Conservation (phyloP, 2,113 vertebrate genomes). For the Microtus montanus region DNA sequence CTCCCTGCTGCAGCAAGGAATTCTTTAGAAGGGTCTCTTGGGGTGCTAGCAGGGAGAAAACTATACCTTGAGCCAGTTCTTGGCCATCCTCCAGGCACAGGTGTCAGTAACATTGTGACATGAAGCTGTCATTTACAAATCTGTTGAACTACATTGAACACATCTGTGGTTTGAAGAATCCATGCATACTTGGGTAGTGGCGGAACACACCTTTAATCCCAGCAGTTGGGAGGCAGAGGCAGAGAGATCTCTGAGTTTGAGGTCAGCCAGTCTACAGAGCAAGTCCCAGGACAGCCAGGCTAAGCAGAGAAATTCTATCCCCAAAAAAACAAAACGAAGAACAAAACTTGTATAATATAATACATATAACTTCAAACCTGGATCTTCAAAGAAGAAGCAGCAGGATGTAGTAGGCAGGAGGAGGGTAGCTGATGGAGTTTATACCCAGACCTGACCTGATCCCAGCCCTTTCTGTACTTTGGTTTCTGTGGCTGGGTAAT, state of each 20-base stretch:
- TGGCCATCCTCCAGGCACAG: neutral
- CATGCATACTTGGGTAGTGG: neutral
- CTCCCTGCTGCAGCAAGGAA: neutral
- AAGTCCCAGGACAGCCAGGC: neutral
- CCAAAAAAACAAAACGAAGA: neutral
- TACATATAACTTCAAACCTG: too few relatives aligned
- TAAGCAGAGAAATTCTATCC: neutral
- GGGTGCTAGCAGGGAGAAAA: neutral
- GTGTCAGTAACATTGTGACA: neutral
- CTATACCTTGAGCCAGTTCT: neutral
- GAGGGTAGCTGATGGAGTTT: rapidly evolving
- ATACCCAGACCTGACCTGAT: too few relatives aligned
- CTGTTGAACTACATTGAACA: neutral
- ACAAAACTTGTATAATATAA: neutral
- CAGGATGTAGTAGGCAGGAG: neutral
- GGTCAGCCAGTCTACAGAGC: neutral
- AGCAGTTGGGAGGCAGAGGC: neutral
- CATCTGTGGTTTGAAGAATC: neutral
- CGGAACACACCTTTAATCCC: neutral
- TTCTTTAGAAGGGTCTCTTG: neutral
- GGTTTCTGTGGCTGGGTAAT: neutral
- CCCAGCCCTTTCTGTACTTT: neutral
- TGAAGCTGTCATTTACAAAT: neutral
- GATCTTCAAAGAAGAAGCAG: neutral
- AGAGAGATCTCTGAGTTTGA: too few relatives aligned